Base-by-base conservation (phyloP, 2,888 invertebrate species). In the Clitarchus hookeri region DNA sequence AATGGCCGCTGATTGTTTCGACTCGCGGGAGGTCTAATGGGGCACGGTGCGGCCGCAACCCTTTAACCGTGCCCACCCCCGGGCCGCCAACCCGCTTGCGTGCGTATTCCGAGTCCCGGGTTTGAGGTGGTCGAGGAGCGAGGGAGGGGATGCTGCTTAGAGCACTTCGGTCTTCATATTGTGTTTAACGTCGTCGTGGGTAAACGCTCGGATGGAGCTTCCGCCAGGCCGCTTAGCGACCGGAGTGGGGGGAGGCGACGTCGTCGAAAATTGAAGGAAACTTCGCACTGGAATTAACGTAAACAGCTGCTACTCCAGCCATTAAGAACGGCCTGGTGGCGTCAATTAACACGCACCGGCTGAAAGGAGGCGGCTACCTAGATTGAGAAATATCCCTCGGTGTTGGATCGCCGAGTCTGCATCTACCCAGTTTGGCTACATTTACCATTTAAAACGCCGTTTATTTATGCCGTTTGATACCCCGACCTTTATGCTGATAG, bases 1-100 rank as follows among this genome's bases (percentile, higher is more conserved):
- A 65, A 65, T 65, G 65, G 65, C n/a, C 65, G 65, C 65, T 65
- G 65, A 65, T 65, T 65, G 65, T 65, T 65, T n/a, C 23, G 65
- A 19, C 65, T 65, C 65, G 65, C 65, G 65, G 65, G 65, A 19
- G 65, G 65, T 65, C 65, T 65, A 65, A 65, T 65, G 65, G 65
- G 65, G 65, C 65, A 16, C 23, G 65, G 65, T 65, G 65, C 65
- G 65, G 65, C 16, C 65, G 16, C 65, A 65, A 65, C 65, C 65
- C 65, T 65, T 65, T 65, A 65, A 11, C 65, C 23, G 2, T 23
- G 0, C 23, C 65, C 65, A 19, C 8, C 53, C 53, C 53, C 19
- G 4, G 12, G 53, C 53, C 53, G 8, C 53, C 6, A 53, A 53
- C 53, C 6, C 53, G 53, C 53, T 36, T 53, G 53, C 53, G 53